phyloP scores from a whole-genome alignment of 2,113 vertebrate species.

The Pithys albifrons region DNA sequence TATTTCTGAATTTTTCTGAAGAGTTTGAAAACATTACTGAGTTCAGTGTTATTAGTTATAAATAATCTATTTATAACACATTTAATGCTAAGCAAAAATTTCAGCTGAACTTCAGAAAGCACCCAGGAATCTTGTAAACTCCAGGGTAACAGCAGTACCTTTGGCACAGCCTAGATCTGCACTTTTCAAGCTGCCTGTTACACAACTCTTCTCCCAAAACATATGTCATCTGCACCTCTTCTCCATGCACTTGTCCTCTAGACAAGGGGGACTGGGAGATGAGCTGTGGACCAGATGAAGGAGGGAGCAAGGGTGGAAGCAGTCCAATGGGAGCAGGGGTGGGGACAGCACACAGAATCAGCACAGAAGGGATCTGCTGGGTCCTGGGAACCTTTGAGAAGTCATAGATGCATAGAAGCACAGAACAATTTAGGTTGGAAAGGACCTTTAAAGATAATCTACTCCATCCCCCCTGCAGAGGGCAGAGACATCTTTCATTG shows the following conservation, averaged over 20 bases:
- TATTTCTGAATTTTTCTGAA: slow-evolving; percentile 23
- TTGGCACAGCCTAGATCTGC: too few relatives aligned
- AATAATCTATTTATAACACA: not conserved
- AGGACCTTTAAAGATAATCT: not conserved
- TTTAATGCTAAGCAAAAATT: not conserved
- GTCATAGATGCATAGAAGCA: not conserved
- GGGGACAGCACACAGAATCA: not conserved
- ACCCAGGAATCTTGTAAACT: not conserved
- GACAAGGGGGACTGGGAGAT: not conserved
- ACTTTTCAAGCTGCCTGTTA: not conserved
- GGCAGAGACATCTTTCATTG: not conserved
- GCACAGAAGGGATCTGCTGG: not conserved
- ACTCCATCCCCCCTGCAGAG: not conserved
- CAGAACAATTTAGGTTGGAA: not conserved
- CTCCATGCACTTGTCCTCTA: not conserved
- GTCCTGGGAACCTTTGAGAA: not conserved
- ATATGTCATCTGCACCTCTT: not conserved
- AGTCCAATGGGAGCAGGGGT: fast-evolving
- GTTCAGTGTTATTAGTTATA: not conserved
- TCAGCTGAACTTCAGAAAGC: not conserved
- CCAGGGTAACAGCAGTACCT: not conserved
- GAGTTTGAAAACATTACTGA: not conserved
- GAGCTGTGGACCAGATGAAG: not conserved
- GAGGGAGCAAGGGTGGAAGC: not conserved
- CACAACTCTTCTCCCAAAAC: not conserved